phyloP scores from a whole-genome alignment of 2,888 invertebrate species.

The Cremastinae sp. region DNA sequence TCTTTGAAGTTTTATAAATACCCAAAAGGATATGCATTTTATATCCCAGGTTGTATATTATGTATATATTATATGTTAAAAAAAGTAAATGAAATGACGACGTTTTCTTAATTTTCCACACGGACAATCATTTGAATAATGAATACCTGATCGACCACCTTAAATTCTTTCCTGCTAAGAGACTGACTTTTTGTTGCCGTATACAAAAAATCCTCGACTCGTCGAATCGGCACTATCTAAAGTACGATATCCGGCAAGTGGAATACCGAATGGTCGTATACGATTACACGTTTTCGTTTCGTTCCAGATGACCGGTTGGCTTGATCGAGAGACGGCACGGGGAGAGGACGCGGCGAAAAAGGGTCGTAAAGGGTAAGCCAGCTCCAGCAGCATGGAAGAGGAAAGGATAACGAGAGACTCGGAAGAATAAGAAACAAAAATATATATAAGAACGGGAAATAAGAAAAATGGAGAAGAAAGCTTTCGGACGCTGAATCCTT shows the following conservation, averaged over 20 bases:
- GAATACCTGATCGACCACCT: background rate
- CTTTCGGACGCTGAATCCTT: conserved; percentile 40
- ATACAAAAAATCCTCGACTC: conserved; percentile 2
- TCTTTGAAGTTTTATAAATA: too few species aligned
- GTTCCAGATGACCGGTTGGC: conserved; percentile 54
- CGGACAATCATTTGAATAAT: background rate
- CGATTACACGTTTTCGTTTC: conserved; percentile 35
- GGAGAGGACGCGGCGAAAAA: conserved; percentile 31
- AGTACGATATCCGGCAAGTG: background rate
- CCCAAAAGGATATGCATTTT: too few species aligned
- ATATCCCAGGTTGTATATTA: too few species aligned
- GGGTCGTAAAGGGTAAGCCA: conserved; percentile 21
- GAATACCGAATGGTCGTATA: conserved; percentile 29
- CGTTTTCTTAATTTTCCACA: background rate
- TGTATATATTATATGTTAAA: background rate
- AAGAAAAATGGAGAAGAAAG: conserved; percentile 24
- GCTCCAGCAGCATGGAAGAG: conserved; percentile 34
- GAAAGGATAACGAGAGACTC: conserved; percentile 51
- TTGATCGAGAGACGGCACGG: conserved; percentile 16
- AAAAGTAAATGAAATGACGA: background rate
- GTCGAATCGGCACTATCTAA: conserved; percentile 6
- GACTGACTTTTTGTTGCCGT: background rate
- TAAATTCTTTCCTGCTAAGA: too few species aligned
- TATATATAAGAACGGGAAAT: conserved; percentile 12
- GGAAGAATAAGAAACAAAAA: conserved; percentile 34